Percentiles rank a stretch among this genome's conserved stretches.
phyloP scores from a whole-genome alignment of 1,140 invertebrate genomes.

The Tetragnatha versicolor region DNA sequence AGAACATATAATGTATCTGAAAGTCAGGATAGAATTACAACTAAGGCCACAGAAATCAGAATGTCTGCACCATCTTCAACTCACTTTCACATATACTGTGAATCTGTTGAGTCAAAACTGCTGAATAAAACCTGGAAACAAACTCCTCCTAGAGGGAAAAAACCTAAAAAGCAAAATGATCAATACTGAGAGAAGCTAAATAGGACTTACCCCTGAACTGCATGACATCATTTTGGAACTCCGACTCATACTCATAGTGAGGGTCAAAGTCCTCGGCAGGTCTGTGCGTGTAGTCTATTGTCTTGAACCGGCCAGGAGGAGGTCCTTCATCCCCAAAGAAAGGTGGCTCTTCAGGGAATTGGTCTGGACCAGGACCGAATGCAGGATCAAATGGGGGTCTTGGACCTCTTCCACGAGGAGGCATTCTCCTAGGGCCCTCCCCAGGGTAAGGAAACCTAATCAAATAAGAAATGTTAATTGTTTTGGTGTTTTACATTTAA shows the following conservation, averaged over 20 bases:
- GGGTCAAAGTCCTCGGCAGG: conserved; percentile 43
- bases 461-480: neutral
- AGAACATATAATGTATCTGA: no score
- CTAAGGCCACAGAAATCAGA: no score
- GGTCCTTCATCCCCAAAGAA: conserved; percentile 31
- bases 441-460: conserved; percentile 16
- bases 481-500: no score
- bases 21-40: no score
- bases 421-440: conserved; percentile 29
- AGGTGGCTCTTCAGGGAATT: conserved; percentile 16
- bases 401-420: neutral
- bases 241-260: conserved; percentile 40
- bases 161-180: neutral
- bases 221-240: conserved; percentile 26
- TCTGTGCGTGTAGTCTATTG: conserved; percentile 58
- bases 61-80: no score
- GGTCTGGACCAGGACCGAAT: neutral
- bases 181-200: neutral
- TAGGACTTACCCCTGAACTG: conserved; percentile 33
- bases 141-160: no score
- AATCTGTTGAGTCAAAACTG: no score
- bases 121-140: no score
- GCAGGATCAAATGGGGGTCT: conserved; percentile 4
- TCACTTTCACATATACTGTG: no score
- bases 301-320: conserved; percentile 7